Percentiles rank a stretch among this genome's conserved stretches.
Conservation (phyloP, 2,113 vertebrate genomes). For the Phodopus roborovskii region DNA sequence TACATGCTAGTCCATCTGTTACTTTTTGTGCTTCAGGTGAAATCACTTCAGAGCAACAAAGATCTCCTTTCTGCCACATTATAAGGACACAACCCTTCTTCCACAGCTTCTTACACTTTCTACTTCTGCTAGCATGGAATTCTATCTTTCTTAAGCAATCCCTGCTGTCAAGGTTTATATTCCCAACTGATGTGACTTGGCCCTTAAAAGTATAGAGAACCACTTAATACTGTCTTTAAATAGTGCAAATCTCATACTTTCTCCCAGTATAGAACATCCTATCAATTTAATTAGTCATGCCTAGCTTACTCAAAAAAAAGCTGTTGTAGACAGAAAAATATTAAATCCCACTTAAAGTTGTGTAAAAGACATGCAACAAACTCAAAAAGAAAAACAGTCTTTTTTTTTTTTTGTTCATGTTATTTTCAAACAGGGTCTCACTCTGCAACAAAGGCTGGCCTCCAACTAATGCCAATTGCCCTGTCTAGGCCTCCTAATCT, state of each 20-base stretch:
- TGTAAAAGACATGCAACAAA: slow-evolving; percentile 7
- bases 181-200: background rate
- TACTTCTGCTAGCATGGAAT: background rate
- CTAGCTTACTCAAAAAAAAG: background rate
- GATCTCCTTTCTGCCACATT: background rate
- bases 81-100: background rate
- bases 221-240: background rate
- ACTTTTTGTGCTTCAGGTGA: background rate
- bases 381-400: background rate
- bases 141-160: background rate
- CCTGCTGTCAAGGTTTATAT: background rate
- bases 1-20: background rate
- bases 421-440: background rate
- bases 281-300: background rate
- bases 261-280: background rate
- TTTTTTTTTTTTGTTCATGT: background rate
- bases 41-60: slow-evolving; percentile 2
- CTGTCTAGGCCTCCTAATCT: background rate
- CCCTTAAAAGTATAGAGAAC: background rate
- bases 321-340: background rate
- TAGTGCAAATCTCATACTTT: background rate
- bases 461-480: background rate
- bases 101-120: background rate
- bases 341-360: background rate
- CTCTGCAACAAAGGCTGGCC: background rate